Percentiles rank a stretch among this genome's conserved stretches.
Evolutionary conservation across 2,888 invertebrate species (phyloP).

Genomic region (Cerceris ruficornis): DNA sequence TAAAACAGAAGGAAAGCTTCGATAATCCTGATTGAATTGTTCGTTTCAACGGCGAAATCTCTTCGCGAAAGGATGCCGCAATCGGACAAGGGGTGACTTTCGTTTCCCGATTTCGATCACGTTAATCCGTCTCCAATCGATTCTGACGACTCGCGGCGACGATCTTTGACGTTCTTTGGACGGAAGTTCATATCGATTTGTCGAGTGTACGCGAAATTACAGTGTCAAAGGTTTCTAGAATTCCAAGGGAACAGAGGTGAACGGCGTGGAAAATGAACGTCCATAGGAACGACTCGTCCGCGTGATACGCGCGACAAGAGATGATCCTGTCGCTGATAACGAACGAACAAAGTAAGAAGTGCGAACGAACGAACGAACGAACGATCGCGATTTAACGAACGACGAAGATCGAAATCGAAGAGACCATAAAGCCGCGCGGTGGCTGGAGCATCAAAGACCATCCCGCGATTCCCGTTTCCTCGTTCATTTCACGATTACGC

Average conservation of each 20-base stretch:
- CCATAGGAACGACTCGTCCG: constrained; percentile 19
- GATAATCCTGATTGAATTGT: not conserved
- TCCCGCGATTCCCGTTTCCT: constrained; percentile 21
- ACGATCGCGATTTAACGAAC: constrained; percentile 12
- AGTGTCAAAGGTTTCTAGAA: not conserved
- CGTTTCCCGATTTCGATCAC: not conserved
- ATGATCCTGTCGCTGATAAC: constrained; percentile 29
- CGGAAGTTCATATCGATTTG: not conserved
- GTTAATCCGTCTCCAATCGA: constrained; percentile 18
- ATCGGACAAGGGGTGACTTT: constrained; percentile 30
- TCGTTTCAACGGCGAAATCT: not conserved
- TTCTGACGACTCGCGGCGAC: not conserved
- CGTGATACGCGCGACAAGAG: constrained; percentile 7
- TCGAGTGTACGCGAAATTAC: not conserved
- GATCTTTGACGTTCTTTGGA: not conserved
- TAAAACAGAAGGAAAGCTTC: no score
- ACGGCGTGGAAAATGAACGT: constrained; percentile 25
- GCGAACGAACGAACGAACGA: constrained; percentile 21
- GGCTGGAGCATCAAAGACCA: constrained; percentile 10
- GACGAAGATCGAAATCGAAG: constrained; percentile 23
- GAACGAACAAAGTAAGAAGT: constrained; percentile 1
- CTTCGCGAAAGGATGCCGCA: constrained; percentile 9
- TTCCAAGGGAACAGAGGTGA: no score
- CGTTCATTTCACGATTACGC: constrained; percentile 17
- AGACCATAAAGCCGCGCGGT: constrained; percentile 15